phyloP scores from a whole-genome alignment of 2,888 invertebrate genomes.

The Euplexia lucipara region DNA sequence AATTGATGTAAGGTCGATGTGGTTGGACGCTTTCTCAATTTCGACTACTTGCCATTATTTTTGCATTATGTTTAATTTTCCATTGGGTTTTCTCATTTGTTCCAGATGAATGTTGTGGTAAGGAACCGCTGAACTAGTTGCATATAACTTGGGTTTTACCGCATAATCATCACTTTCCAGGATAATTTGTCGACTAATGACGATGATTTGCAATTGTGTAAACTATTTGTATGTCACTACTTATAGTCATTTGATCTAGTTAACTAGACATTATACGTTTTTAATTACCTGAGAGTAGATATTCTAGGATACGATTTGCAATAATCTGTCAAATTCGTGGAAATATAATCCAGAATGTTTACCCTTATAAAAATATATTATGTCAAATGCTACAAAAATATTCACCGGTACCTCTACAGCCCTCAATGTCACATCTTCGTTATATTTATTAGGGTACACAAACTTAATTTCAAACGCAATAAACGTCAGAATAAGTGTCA shows the following conservation, averaged over 20 bases:
- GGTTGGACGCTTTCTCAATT: too few relatives aligned
- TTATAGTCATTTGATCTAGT: slow-evolving; percentile 16
- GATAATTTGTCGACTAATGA: slow-evolving; percentile 47
- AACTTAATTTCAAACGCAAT: slow-evolving; percentile 29
- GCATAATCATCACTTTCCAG: slow-evolving; percentile 45
- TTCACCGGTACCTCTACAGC: neutral
- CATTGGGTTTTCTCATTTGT: slow-evolving; percentile 24
- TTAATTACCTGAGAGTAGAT: neutral
- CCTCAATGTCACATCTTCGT: neutral
- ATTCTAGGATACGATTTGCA: neutral
- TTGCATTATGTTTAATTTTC: slow-evolving; percentile 15
- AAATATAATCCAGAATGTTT: too few relatives aligned
- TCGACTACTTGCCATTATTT: too few relatives aligned
- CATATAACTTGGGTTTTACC: slow-evolving; percentile 41
- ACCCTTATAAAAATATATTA: too few relatives aligned
- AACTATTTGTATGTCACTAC: slow-evolving; percentile 25
- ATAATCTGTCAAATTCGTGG: too few relatives aligned
- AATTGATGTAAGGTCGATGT: too few relatives aligned
- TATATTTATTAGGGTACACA: slow-evolving; percentile 11
- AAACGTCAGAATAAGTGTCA: slow-evolving; percentile 44
- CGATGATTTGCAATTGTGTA: slow-evolving; percentile 25
- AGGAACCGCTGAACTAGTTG: slow-evolving; percentile 45
- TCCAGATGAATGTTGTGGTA: slow-evolving; percentile 42
- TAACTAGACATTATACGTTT: neutral
- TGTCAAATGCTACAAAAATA: neutral